These are phyloP conservation scores for Lordiphosa fenestrarum DNA, from an alignment of 2,888 invertebrate species.

Conservation along the genomic window DNA sequence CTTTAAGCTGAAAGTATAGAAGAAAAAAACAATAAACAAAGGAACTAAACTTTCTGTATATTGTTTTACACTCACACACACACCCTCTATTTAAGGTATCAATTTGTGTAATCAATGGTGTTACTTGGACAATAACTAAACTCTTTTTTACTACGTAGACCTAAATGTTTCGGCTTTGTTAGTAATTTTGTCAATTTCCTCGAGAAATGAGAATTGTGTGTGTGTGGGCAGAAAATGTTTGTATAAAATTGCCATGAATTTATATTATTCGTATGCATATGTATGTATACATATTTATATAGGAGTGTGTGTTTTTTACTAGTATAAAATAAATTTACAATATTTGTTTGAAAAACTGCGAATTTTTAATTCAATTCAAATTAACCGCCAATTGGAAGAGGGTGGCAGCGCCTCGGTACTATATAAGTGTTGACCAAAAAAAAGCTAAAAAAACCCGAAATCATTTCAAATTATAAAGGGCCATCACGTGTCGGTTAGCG, in stretches of 20 bases:
- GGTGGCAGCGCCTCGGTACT: neutral
- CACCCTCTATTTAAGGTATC: conserved; percentile 25
- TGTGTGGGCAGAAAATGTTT: conserved; percentile 21
- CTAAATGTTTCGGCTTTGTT: conserved; percentile 12
- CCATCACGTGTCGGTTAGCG: too few species aligned
- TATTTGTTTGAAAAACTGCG: conserved; percentile 15
- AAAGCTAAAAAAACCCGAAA: too few species aligned
- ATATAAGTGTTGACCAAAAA: too few species aligned
- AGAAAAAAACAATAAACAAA: neutral
- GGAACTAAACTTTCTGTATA: conserved; percentile 31
- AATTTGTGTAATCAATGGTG: conserved; percentile 16
- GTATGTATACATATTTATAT: conserved; percentile 18
- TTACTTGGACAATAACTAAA: conserved; percentile 58
- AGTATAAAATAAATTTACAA: conserved; percentile 51
- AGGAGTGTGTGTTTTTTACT: conserved; percentile 49
- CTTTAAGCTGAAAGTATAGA: conserved; percentile 52
- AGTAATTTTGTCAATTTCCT: conserved; percentile 8
- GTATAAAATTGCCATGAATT: conserved; percentile 37
- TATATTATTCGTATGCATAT: conserved; percentile 36
- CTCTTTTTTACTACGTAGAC: conserved; percentile 19
- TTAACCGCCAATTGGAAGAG: neutral
- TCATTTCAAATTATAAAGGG: too few species aligned
- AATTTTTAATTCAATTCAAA: neutral
- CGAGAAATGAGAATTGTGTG: conserved; percentile 11
- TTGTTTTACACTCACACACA: conserved; percentile 22